phyloP scores from a whole-genome alignment of 2,888 invertebrate species.

The Drosophila eohydei region DNA sequence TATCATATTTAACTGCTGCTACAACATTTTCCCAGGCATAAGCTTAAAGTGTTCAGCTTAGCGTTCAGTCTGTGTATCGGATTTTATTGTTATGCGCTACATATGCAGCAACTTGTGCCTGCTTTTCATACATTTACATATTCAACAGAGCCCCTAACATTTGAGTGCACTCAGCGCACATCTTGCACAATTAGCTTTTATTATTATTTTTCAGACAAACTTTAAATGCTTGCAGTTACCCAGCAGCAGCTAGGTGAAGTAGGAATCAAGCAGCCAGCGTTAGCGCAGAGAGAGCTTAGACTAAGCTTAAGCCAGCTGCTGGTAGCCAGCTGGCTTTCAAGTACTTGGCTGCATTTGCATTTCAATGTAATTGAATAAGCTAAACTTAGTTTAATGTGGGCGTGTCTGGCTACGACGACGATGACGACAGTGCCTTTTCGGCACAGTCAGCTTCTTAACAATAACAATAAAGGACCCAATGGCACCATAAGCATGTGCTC shows the following conservation, averaged over 20 bases:
- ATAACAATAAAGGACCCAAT: constrained; percentile 17
- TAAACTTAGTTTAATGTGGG: constrained; percentile 13
- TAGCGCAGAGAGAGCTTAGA: constrained; percentile 3
- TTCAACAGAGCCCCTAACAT: not conserved
- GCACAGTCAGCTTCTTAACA: constrained; percentile 4
- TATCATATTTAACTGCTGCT: not conserved
- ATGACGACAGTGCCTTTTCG: not conserved
- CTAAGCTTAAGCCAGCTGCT: constrained; percentile 5
- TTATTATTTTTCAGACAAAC: constrained; percentile 12
- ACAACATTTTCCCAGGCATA: not conserved
- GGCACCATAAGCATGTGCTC: not conserved
- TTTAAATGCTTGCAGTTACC: not conserved
- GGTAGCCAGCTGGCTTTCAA: constrained; percentile 16
- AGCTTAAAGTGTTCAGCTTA: not conserved
- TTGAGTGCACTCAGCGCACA: constrained; percentile 7
- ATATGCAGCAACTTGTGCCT: not conserved
- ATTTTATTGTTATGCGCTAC: not conserved
- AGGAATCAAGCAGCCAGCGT: constrained; percentile 2
- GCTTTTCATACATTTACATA: not conserved
- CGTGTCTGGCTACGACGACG: not conserved
- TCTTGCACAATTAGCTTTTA: constrained; percentile 14
- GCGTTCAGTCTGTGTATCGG: not conserved
- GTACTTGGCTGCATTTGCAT: constrained; percentile 55
- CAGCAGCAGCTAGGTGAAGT: not conserved
- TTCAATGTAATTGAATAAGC: constrained; percentile 44